Conservation (phyloP, 1,140 invertebrate genomes). For the Drosophila chauvacae region DNA sequence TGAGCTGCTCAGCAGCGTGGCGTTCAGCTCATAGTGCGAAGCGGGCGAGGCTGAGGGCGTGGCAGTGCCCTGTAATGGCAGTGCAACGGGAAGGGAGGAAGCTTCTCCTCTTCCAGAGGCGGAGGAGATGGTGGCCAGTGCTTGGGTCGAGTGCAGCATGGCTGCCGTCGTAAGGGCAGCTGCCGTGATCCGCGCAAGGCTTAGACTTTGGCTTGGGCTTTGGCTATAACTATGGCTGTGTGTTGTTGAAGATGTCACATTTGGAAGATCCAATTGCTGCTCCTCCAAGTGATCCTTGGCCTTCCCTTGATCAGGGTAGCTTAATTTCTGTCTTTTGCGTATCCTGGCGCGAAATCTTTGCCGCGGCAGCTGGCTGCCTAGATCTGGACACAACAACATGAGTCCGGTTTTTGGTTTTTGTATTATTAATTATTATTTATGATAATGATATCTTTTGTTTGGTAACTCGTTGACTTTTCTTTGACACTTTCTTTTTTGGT, state of each 20-base stretch:
- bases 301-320: slow-evolving; percentile 5
- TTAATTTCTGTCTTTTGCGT: slow-evolving; percentile 66
- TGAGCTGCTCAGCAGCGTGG: slow-evolving; percentile 57
- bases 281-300: slow-evolving; percentile 2
- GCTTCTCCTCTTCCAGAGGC: slow-evolving; percentile 8
- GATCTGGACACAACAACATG: slow-evolving; percentile 55
- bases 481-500: slow-evolving; percentile 21
- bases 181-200: slow-evolving; percentile 46
- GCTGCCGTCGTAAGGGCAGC: slow-evolving; percentile 54
- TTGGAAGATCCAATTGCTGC: background rate
- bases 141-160: slow-evolving; percentile 64
- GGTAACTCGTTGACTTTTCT: slow-evolving; percentile 15
- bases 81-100: slow-evolving; percentile 42
- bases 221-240: slow-evolving; percentile 21
- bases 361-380: slow-evolving; percentile 47
- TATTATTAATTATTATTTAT: slow-evolving; percentile 3
- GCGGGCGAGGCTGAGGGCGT: slow-evolving; percentile 55
- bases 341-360: slow-evolving; percentile 64
- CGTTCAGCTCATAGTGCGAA: slow-evolving; percentile 47
- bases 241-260: background rate
- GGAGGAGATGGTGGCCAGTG: slow-evolving; percentile 47
- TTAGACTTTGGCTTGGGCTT: slow-evolving; percentile 46
- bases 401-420: slow-evolving; percentile 22
- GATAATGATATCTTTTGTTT: slow-evolving; percentile 24
- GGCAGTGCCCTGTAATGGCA: slow-evolving; percentile 67